Evolutionary conservation across 2,888 invertebrate genomes (phyloP), one percentile per base, ranked within the genome.

Genomic region (Amiota communis): DNA sequence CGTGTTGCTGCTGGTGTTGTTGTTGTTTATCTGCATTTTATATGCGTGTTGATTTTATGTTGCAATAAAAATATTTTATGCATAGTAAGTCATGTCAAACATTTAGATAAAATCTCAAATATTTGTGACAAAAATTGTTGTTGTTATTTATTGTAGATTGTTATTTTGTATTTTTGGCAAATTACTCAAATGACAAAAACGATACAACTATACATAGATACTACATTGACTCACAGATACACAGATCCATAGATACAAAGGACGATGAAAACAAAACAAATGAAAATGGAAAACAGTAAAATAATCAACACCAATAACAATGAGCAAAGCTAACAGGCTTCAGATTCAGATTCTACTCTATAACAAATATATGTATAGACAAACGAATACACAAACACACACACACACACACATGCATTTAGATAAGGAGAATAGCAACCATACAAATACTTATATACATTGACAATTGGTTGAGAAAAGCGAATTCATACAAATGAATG

Each of bases 381-480:
- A 36, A 13, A 4, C 71, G 47, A 46, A 71, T 20, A 48, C 13
- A 12, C 23, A 61, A 23, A 51, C 20, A 57, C 23, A 61, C 4
- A 63, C 63, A 72, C 36, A 70, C 15, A 71, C 2, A 46, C 56
- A 68, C 36, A 71, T 15, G 1, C 23, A 23, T 23, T 23, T 23
- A 23, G 23, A 23, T 23, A 23, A 23, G 3, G 23, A 23, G 23
- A 79, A 72, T 73, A 8, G 49, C 13, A 20, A 75, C 65, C 53
- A 65, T 36, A 36, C 36, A 36, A 36, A n/a, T n/a, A n/a, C n/a
- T 6, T 36, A 36, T 6, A 36, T 63, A 71, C 70, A 49, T 72
- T 17, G 48, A 13, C 57, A 74, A 78, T 71, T 80, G 78, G 78
- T 36, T 6, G 36, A 36, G 36, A 36, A 36, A 36, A 36, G 6